phyloP scores from a whole-genome alignment of 2,113 vertebrate genomes.

The Beaufortia kweichowensis region DNA sequence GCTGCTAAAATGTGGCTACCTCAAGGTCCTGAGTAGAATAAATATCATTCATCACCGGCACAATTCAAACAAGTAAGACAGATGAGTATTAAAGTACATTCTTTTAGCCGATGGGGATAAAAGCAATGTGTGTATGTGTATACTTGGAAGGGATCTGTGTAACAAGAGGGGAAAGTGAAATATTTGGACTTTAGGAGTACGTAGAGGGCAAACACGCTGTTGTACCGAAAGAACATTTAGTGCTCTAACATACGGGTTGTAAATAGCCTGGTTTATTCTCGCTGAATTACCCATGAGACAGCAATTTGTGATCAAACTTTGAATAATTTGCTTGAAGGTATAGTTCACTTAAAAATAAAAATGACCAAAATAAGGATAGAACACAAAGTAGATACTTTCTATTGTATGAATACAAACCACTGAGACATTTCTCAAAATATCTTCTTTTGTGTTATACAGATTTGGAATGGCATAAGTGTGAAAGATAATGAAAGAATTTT shows the following conservation, averaged over 20 bases:
- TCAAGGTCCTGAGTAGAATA: slow-evolving; percentile 56
- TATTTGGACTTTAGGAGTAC: slow-evolving; percentile 44
- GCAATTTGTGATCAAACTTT: neutral
- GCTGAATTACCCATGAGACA: neutral
- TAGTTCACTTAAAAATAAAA: too few species aligned
- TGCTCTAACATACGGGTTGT: neutral
- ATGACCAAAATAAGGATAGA: too few species aligned
- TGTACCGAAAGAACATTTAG: slow-evolving; percentile 4
- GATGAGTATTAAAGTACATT: slow-evolving; percentile 55
- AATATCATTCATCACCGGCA: slow-evolving; percentile 57
- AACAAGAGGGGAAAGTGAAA: slow-evolving; percentile 38
- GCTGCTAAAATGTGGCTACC: slow-evolving; percentile 58
- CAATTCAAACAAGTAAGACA: slow-evolving; percentile 56
- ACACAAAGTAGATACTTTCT: too few species aligned
- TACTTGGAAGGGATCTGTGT: slow-evolving; percentile 46
- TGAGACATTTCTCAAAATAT: too few species aligned
- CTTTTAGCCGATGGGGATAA: slow-evolving; percentile 38
- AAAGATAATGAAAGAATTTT: too few species aligned
- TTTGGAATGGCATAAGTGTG: too few species aligned
- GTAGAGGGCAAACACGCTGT: slow-evolving; percentile 58
- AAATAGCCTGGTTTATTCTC: slow-evolving; percentile 14
- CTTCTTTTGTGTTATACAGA: too few species aligned
- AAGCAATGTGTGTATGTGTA: slow-evolving; percentile 38
- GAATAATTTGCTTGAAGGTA: neutral
- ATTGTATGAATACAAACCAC: too few species aligned